These are phyloP conservation scores for Platichthys flesus DNA, from an alignment of 2,113 vertebrate genomes.

Conservation along the genomic window DNA sequence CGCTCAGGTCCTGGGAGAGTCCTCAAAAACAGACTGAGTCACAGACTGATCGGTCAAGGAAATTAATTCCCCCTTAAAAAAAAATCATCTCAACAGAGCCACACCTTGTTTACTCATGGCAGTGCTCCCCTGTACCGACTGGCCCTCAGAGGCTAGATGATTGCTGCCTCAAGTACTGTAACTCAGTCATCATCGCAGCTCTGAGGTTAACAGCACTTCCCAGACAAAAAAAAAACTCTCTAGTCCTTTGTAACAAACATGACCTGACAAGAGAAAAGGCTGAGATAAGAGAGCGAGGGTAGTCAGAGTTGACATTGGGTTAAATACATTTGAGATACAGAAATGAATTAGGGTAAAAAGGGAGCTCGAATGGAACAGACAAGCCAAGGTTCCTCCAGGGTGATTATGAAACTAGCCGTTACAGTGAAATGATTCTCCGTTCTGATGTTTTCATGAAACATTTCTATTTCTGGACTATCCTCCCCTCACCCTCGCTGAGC, in stretches of 20 bases:
- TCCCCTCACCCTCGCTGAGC: constrained; percentile 49
- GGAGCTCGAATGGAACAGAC: constrained; percentile 73
- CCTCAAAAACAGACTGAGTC: constrained; percentile 45
- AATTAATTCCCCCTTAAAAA: constrained; percentile 34
- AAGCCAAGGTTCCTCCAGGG: constrained; percentile 67
- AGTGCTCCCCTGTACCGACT: constrained; percentile 32
- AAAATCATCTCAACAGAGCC: constrained; percentile 39
- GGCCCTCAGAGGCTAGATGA: constrained; percentile 45
- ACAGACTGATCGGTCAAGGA: constrained; percentile 35
- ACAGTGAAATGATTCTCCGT: constrained; percentile 66
- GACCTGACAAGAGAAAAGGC: constrained; percentile 68
- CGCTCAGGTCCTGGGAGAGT: constrained; percentile 43
- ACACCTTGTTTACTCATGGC: constrained; percentile 66
- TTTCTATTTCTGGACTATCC: constrained; percentile 73
- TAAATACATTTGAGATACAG: constrained; percentile 71
- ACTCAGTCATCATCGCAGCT: constrained; percentile 51
- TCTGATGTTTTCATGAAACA: constrained; percentile 73
- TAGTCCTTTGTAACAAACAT: constrained; percentile 70
- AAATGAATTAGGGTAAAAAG: constrained; percentile 74
- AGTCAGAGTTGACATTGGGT: constrained; percentile 69
- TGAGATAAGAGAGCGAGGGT: constrained; percentile 54
- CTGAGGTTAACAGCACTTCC: constrained; percentile 50
- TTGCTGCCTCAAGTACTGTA: constrained; percentile 62
- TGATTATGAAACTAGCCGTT: constrained; percentile 72
- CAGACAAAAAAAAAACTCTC: constrained; percentile 41